Evolutionary conservation across 2,888 invertebrate genomes (phyloP), one percentile per base, ranked within the genome.

Genomic region (Yponomeuta evonymella): DNA sequence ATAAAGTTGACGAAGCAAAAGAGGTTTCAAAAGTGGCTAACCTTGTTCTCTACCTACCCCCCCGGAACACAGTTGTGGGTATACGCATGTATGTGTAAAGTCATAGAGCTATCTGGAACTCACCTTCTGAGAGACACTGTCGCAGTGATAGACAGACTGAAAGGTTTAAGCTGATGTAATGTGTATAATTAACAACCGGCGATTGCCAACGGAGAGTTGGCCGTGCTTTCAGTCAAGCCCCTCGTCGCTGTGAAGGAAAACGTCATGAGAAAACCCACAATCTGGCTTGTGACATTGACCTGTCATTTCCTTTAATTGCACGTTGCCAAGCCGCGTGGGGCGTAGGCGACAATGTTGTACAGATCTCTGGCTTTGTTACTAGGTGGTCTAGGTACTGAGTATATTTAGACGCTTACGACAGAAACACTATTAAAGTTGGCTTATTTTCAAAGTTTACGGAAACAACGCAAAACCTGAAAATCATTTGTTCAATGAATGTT

Each of bases 251-350:
- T 58, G 51, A 58, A 29, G 48, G 51, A 68, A 68, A 68, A 48
- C 51, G 68, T 51, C 69, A 51, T 62, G 69, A 58, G 51, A 58
- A 58, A 58, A 58, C 51, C 51, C 51, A 58, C 51, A 58, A 58
- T 58, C 15, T 15, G 51, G 51, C 15, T 15, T 12, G 51, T 58
- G 51, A 58, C 51, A 58, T 58, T 58, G 51, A 58, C 51, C 51
- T 58, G 51, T 58, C 51, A 58, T 15, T 15, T 58, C 51, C 15
- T 3, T 58, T 12, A 12, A 58, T 58, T 58, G 51, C 15, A 8
- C 51, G 51, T 15, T 58, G 51, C 51, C 51, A 58, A 58, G 51
- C 51, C 51, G 51, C 51, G 51, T 12, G 2, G 15, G 51, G 51
- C 51, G 43, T 43, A 8, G 8, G 43, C 33, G 43, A 43, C 43